Evolutionary conservation across 2,797 vertebrate genomes (phyloP).

Genomic region (Sebastiscus tertius): DNA sequence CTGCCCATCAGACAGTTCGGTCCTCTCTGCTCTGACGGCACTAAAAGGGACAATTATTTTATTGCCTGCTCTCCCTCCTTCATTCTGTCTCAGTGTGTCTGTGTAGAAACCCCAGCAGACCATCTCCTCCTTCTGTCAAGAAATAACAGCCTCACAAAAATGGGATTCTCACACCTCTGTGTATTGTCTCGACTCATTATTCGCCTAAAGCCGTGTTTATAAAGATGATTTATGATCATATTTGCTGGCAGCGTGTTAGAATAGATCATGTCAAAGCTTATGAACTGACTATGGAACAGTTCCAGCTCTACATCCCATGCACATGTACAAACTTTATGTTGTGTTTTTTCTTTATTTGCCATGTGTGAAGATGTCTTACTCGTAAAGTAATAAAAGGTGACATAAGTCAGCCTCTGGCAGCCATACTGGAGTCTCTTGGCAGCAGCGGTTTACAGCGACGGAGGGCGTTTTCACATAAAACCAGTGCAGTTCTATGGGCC

Average conservation of each 20-base stretch:
- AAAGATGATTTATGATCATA: constrained; percentile 17
- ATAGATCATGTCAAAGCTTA: neutral
- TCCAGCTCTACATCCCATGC: neutral
- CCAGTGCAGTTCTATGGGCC: neutral
- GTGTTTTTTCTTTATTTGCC: neutral
- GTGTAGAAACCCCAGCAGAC: constrained; percentile 36
- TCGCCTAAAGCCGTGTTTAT: constrained; percentile 1
- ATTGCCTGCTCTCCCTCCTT: neutral
- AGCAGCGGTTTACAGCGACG: neutral
- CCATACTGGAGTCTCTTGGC: neutral
- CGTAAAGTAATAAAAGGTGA: neutral
- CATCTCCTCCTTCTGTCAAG: constrained; percentile 21
- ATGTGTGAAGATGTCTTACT: neutral
- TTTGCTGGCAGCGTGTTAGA: neutral
- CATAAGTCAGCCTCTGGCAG: neutral
- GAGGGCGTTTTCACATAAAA: neutral
- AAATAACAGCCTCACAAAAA: constrained; percentile 21
- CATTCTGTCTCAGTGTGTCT: neutral
- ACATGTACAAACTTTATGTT: neutral
- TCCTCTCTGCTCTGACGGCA: constrained; percentile 19
- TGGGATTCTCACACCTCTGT: neutral
- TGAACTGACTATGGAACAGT: neutral
- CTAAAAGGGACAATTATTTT: constrained; percentile 28
- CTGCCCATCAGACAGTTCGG: constrained; percentile 10
- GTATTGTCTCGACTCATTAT: neutral